phyloP scores from a whole-genome alignment of 2,113 vertebrate species.

The Hemiscyllium ocellatum region DNA sequence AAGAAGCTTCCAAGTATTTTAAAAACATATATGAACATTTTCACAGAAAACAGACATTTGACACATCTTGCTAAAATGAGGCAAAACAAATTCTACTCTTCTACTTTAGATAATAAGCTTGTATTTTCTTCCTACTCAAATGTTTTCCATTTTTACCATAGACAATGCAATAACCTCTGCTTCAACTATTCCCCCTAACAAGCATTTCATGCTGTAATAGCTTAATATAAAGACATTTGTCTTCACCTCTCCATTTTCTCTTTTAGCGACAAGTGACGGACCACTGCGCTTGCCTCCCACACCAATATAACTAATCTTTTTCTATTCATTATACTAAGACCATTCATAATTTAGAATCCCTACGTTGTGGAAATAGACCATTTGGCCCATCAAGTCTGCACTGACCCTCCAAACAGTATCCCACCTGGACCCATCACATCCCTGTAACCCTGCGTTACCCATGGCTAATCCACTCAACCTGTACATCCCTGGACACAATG shows the following conservation, averaged over 20 bases:
- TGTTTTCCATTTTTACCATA: too few species aligned
- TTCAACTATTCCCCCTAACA: background rate
- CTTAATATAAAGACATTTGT: background rate
- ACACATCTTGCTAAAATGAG: background rate
- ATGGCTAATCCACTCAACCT: too few species aligned
- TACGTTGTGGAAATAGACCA: too few species aligned
- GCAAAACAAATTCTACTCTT: background rate
- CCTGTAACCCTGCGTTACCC: too few species aligned
- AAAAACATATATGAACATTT: background rate
- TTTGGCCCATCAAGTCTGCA: too few species aligned
- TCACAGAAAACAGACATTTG: background rate
- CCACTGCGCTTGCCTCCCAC: background rate
- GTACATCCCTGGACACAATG: too few species aligned
- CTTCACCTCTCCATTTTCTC: background rate
- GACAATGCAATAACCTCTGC: background rate
- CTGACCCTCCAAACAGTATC: too few species aligned
- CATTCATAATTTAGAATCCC: too few species aligned
- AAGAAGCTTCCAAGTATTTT: background rate
- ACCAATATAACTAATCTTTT: background rate
- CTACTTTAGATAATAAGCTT: background rate
- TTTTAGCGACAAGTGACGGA: background rate
- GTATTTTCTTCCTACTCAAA: background rate
- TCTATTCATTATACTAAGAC: background rate
- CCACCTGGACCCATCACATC: too few species aligned
- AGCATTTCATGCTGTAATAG: background rate